Evolutionary conservation across 2,113 vertebrate genomes (phyloP).

Genomic region (Centropristis striata): DNA sequence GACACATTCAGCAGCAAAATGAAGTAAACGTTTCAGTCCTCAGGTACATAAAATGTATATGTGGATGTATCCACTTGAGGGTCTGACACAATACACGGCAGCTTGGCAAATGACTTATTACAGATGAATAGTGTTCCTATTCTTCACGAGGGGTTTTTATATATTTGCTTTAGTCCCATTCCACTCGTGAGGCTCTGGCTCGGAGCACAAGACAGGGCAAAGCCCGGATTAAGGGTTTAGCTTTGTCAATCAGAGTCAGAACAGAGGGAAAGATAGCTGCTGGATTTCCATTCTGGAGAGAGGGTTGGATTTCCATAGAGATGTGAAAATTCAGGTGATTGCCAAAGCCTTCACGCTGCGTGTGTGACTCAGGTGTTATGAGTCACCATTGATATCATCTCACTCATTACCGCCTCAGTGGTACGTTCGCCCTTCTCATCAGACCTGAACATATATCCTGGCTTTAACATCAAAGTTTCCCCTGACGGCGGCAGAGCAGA

Average conservation of each 20-base stretch:
- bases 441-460: conserved; percentile 44
- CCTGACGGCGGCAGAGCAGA: background rate
- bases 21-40: conserved; percentile 20
- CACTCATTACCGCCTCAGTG: conserved; percentile 54
- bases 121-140: conserved; percentile 57
- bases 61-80: conserved; percentile 23
- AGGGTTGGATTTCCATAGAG: conserved; percentile 55
- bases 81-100: conserved; percentile 37
- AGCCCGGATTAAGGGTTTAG: conserved; percentile 79
- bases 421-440: conserved; percentile 28
- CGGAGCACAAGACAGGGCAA: conserved; percentile 70
- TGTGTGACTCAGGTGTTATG: conserved; percentile 71
- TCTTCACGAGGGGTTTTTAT: conserved; percentile 58
- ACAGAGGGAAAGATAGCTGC: conserved; percentile 58
- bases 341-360: conserved; percentile 31
- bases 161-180: conserved; percentile 66
- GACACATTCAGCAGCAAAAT: conserved; percentile 42
- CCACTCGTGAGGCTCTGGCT: conserved; percentile 47
- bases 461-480: conserved; percentile 49
- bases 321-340: conserved; percentile 53
- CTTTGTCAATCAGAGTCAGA: conserved; percentile 72
- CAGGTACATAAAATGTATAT: conserved; percentile 46
- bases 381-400: conserved; percentile 72
- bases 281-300: conserved; percentile 52
- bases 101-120: conserved; percentile 54